A percentile compares a stretch with the other conserved stretches of the same genome.
phyloP scores from a whole-genome alignment of 2,888 invertebrate genomes.

The Drosophila subsilvestris region DNA sequence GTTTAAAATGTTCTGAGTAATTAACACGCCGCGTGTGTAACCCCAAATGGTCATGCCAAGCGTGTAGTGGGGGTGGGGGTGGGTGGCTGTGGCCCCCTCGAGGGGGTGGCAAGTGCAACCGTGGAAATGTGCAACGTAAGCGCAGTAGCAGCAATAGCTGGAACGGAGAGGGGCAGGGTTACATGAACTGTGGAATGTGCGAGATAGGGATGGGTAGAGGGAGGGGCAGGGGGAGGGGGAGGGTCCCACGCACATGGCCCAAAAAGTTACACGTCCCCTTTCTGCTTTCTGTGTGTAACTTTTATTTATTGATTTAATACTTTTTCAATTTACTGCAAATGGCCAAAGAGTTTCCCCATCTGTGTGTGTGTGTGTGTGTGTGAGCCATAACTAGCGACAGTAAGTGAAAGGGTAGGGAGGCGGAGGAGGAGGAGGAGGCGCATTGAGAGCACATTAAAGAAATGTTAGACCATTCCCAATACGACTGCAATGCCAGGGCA shows the following conservation, averaged over 20 bases:
- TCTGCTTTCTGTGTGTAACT: constrained; percentile 57
- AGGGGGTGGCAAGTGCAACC: constrained; percentile 11
- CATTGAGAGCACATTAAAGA: constrained; percentile 41
- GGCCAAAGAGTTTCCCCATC: constrained; percentile 64
- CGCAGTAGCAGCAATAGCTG: constrained; percentile 33
- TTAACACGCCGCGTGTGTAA: constrained; percentile 77
- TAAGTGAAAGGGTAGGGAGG: not conserved
- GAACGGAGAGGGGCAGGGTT: too few species aligned
- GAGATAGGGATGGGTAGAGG: not conserved
- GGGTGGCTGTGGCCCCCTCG: not conserved
- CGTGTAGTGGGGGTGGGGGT: not conserved
- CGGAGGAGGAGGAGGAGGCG: not conserved
- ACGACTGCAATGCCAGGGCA: constrained; percentile 14
- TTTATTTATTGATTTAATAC: constrained; percentile 78
- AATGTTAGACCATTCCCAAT: constrained; percentile 38
- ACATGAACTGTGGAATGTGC: not conserved
- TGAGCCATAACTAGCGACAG: constrained; percentile 60
- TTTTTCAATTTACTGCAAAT: constrained; percentile 78
- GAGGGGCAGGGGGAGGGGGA: not conserved
- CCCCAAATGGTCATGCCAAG: constrained; percentile 63
- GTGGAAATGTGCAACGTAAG: constrained; percentile 72
- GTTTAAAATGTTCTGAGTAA: constrained; percentile 78
- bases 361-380: constrained; percentile 28
- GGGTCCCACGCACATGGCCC: constrained; percentile 47
- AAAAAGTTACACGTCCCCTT: constrained; percentile 54